Conservation (phyloP, 2,113 vertebrate genomes). For the Psephotus haematonotus region DNA sequence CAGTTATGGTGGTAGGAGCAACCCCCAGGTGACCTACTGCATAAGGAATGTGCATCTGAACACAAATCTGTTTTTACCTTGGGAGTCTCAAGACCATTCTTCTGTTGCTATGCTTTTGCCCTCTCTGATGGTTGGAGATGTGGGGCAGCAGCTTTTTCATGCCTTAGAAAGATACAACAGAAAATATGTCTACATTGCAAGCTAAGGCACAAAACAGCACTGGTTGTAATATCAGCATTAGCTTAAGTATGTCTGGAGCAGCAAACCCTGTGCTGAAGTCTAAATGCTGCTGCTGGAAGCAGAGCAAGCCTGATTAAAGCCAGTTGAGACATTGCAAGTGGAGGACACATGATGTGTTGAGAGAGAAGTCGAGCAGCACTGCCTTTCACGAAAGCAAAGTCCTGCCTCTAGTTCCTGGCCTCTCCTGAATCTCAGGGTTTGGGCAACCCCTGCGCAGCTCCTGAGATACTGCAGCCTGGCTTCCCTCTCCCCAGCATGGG, state of each 20-base stretch:
- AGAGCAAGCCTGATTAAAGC: neutral
- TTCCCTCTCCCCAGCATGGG: neutral
- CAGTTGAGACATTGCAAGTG: neutral
- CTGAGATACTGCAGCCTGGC: neutral
- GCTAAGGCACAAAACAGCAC: neutral
- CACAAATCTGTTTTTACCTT: neutral
- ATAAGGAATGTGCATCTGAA: neutral
- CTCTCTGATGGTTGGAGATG: neutral
- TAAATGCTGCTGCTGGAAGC: neutral
- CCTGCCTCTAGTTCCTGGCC: neutral
- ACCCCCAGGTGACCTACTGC: neutral
- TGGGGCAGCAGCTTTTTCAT: neutral
- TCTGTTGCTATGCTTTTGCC: neutral
- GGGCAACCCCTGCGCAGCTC: neutral
- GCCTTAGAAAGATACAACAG: neutral
- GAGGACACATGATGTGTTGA: neutral
- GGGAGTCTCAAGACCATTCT: neutral
- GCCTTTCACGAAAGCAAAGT: neutral
- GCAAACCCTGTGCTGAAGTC: neutral
- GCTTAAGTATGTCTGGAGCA: neutral
- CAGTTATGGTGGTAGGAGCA: neutral
- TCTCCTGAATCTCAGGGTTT: neutral
- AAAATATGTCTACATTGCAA: neutral
- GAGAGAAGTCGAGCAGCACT: neutral
- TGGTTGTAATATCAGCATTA: neutral